These are phyloP conservation scores for Ptychochromis oligacanthus DNA, from an alignment of 2,113 vertebrate genomes.

Conservation along the genomic window DNA sequence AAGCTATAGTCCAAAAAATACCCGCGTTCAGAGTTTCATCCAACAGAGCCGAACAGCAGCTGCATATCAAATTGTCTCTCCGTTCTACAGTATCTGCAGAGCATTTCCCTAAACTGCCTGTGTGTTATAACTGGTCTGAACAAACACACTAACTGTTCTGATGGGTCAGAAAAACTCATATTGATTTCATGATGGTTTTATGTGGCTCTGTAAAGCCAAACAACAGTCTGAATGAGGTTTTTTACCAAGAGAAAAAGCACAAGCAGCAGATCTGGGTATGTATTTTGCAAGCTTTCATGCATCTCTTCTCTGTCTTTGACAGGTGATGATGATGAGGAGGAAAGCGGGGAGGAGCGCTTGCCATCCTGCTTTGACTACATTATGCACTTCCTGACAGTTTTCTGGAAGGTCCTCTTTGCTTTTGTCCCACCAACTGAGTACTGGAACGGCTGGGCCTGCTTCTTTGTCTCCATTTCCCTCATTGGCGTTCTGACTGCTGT, in stretches of 20 bases:
- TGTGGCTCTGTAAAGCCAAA: background rate
- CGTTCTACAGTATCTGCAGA: background rate
- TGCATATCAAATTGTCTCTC: background rate
- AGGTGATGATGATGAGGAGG: conserved; percentile 87
- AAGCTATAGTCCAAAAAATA: background rate
- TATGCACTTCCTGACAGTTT: conserved; percentile 89
- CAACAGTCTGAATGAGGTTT: background rate
- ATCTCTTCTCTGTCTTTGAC: conserved; percentile 14
- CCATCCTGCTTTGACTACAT: conserved; percentile 89
- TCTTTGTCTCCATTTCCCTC: conserved; percentile 85
- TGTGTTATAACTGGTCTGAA: background rate
- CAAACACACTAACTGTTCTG: background rate
- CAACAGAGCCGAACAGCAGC: background rate
- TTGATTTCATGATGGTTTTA: background rate
- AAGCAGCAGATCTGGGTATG: background rate
- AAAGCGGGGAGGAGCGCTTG: conserved; percentile 83
- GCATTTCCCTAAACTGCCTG: background rate
- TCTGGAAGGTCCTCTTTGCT: conserved; percentile 89
- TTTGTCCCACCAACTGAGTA: conserved; percentile 88
- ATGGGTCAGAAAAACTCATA: background rate
- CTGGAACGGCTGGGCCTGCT: conserved; percentile 89
- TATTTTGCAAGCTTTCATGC: background rate
- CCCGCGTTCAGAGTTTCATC: background rate
- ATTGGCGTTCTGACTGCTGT: conserved; percentile 85
- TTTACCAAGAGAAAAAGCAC: background rate